Percentiles rank a stretch among this genome's conserved stretches.
Evolutionary conservation across 2,113 vertebrate genomes (phyloP).

Genomic region (Tragelaphus buxtoni): DNA sequence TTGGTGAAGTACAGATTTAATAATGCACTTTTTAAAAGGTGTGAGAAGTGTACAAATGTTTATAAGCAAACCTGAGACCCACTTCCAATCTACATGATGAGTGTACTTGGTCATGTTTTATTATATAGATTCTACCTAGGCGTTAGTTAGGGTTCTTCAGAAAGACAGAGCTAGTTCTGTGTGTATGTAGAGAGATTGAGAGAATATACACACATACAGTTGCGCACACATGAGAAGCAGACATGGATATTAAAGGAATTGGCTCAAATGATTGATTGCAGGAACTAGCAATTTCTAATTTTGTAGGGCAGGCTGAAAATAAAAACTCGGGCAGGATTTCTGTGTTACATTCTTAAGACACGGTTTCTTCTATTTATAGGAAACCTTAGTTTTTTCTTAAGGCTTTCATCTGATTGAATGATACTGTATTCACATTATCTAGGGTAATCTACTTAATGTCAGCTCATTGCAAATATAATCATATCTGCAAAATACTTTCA

Average conservation of each 20-base stretch:
- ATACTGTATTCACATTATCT: neutral
- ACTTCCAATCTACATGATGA: neutral
- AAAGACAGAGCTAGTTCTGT: neutral
- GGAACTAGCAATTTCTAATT: neutral
- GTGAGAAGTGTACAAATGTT: neutral
- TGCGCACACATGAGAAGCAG: neutral
- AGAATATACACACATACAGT: neutral
- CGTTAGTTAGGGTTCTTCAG: neutral
- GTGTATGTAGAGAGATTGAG: neutral
- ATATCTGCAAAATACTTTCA: neutral
- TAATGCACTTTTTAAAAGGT: neutral
- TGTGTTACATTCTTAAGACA: neutral
- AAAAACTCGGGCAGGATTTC: neutral
- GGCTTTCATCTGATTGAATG: neutral
- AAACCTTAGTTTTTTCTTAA: neutral
- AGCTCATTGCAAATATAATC: neutral
- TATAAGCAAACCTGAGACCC: neutral
- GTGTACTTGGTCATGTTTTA: neutral
- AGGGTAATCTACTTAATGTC: neutral
- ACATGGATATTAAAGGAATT: neutral
- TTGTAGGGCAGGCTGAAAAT: neutral
- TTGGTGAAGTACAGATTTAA: no score
- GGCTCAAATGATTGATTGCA: neutral
- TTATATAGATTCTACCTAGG: neutral
- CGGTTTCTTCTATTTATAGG: neutral